A percentile compares a stretch with the other conserved stretches of the same genome.
Evolutionary conservation across 2,797 vertebrate species (phyloP).

Genomic region (Micrastur ruficollis): DNA sequence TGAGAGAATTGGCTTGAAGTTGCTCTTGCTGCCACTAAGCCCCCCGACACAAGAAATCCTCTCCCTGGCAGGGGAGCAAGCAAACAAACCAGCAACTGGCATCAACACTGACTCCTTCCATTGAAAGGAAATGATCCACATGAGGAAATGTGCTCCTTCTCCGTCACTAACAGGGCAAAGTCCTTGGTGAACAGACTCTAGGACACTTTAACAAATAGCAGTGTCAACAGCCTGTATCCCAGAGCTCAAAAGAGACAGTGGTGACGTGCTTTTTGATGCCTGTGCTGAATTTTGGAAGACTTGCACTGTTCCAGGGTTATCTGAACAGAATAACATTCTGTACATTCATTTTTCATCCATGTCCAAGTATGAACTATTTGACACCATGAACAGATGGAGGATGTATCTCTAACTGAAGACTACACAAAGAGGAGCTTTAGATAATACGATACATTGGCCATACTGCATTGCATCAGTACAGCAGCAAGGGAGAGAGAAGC

Average conservation of each 20-base stretch:
- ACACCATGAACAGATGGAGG: background rate
- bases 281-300: background rate
- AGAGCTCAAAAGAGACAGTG: background rate
- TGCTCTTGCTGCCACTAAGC: background rate
- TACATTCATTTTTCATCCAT: background rate
- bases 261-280: background rate
- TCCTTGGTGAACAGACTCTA: background rate
- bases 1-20: background rate
- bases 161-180: background rate
- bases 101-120: background rate
- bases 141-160: background rate
- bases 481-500: background rate
- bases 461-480: background rate
- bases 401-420: background rate
- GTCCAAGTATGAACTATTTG: background rate
- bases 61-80: background rate
- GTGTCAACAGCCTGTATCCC: background rate
- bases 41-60: background rate
- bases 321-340: background rate
- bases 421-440: background rate
- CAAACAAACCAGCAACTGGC: background rate
- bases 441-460: rapidly evolving
- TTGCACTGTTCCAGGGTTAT: background rate
- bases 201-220: background rate
- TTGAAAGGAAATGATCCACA: background rate